Conservation (phyloP, 1,140 invertebrate species). For the Tenebrio molitor region DNA sequence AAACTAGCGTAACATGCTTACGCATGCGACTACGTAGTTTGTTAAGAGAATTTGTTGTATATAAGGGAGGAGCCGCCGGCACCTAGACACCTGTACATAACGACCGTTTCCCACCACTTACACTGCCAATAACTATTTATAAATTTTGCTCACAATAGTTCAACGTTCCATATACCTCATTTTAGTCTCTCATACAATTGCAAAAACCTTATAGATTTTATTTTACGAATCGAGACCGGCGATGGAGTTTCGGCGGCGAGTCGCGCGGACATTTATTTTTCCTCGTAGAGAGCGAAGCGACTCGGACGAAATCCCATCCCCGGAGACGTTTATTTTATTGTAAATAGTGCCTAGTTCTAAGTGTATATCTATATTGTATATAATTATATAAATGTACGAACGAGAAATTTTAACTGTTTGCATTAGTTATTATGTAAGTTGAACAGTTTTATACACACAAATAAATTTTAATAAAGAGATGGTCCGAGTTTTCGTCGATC, state of each 20-base stretch:
- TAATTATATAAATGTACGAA: conserved; percentile 14
- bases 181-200: conserved; percentile 27
- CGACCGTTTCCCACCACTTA: conserved; percentile 25
- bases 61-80: not conserved
- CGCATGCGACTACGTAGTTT: conserved; percentile 26
- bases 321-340: conserved; percentile 8
- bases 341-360: conserved; percentile 12
- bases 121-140: conserved; percentile 39
- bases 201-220: conserved; percentile 27
- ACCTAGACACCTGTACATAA: conserved; percentile 26
- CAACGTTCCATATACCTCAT: conserved; percentile 46
- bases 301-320: not conserved
- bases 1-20: conserved; percentile 26
- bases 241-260: too few species aligned
- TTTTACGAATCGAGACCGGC: not conserved
- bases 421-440: conserved; percentile 18
- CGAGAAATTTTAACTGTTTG: conserved; percentile 5
- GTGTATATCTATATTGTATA: conserved; percentile 5
- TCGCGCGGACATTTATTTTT: too few species aligned
- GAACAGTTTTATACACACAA: not conserved
- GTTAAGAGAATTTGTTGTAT: conserved; percentile 1
- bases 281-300: too few species aligned
- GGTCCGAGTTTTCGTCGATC: not conserved
- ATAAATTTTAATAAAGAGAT: not conserved
- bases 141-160: conserved; percentile 51